These are phyloP conservation scores for Dendroctonus ponderosae DNA, from an alignment of 1,140 invertebrate genomes.

Conservation along the genomic window DNA sequence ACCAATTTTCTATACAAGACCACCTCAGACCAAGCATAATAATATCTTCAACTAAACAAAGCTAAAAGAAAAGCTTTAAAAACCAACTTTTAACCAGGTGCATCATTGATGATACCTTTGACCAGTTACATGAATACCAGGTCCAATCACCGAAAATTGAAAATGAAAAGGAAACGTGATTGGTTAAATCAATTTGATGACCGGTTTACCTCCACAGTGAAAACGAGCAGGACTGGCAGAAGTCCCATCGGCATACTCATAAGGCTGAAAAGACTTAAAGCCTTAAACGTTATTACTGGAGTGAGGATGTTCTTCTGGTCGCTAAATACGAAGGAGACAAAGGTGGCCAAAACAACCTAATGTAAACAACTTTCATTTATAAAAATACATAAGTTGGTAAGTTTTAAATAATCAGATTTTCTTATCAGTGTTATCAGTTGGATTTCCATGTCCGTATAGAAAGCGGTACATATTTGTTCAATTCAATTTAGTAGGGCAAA, in stretches of 20 bases:
- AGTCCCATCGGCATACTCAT: conserved; percentile 75
- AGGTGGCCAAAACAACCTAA: conserved; percentile 82
- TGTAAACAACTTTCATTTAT: conserved; percentile 29
- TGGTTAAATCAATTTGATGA: conserved; percentile 3
- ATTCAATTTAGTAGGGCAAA: no score
- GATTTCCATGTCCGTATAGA: no score
- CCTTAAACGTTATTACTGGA: conserved; percentile 79
- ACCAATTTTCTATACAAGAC: no score
- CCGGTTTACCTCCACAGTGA: conserved; percentile 63
- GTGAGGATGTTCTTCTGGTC: conserved; percentile 66
- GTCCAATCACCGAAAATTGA: no score
- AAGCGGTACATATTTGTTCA: no score
- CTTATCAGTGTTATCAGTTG: no score
- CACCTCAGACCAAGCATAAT: no score
- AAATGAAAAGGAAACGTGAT: not conserved
- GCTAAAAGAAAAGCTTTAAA: no score
- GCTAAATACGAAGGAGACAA: conserved; percentile 77
- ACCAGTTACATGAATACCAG: no score
- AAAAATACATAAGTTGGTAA: conserved; percentile 11
- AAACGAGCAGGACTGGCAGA: conserved; percentile 68
- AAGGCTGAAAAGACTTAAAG: conserved; percentile 82
- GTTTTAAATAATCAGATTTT: not conserved
- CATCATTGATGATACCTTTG: no score
- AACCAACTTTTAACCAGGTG: no score
- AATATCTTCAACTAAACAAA: no score